Evolutionary conservation across 2,113 vertebrate species (phyloP).

Genomic region (Leptocoma aspasia): DNA sequence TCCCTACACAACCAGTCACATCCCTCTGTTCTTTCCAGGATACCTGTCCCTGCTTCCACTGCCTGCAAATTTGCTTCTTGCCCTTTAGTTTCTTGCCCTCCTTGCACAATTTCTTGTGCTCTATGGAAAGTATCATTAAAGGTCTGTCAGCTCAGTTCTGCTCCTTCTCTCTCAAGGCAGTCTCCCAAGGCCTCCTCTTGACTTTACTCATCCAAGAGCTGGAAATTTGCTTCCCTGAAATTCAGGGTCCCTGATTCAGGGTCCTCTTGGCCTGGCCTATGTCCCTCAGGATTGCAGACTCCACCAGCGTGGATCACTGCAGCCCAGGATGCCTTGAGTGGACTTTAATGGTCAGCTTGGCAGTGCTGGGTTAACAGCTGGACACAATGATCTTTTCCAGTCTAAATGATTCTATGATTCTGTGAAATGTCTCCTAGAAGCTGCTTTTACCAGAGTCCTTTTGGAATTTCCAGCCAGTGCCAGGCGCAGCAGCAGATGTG

Average conservation of each 20-base stretch:
- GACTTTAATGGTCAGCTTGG: not conserved
- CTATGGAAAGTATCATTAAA: not conserved
- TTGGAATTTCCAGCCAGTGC: not conserved
- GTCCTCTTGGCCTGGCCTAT: not conserved
- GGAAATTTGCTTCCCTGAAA: not conserved
- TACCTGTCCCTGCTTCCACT: not conserved
- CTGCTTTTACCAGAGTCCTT: not conserved
- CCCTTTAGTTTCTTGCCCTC: not conserved
- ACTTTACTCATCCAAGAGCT: not conserved
- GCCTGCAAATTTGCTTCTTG: not conserved
- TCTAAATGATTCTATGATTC: not conserved
- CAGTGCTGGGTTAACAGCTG: not conserved
- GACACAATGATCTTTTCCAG: not conserved
- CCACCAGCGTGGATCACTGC: not conserved
- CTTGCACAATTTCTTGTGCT: not conserved
- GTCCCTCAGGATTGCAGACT: not conserved
- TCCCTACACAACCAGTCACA: not conserved
- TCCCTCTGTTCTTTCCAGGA: not conserved
- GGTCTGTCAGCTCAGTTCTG: not conserved
- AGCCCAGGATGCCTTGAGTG: not conserved
- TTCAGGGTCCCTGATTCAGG: not conserved
- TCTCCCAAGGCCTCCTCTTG: not conserved
- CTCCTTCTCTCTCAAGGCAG: not conserved
- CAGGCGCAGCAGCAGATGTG: slow-evolving; percentile 10
- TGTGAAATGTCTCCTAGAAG: not conserved